Evolutionary conservation across 2,113 vertebrate species (phyloP), one percentile per base, ranked within the genome.

Genomic region (Lepus europaeus): DNA sequence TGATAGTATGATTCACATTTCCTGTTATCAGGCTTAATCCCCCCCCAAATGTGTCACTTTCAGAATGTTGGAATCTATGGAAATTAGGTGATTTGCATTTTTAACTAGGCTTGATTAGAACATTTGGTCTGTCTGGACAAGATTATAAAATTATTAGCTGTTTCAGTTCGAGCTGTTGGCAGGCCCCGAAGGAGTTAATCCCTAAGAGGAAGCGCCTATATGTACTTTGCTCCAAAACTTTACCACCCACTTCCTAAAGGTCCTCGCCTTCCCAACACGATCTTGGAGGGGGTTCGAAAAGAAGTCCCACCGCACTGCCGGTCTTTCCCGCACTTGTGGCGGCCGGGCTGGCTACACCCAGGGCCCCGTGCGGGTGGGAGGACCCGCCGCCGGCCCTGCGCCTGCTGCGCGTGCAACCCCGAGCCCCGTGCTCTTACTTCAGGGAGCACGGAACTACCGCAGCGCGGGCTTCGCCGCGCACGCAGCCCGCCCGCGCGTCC

Each of bases 221-320:
- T 95, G 97, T 97, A 98, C 97, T 98, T 98, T 98, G 94, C 92
- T 98, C 97, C 98, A 97, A 97, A 98, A 98, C 98, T 98, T 98
- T 98, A 98, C 98, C 98, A 98, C 97, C 98, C 98, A 98, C 98
- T 98, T 98, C 97, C 97, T 98, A 98, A 98, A 96, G 96, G 96
- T 96, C 96, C 97, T 97, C 96, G 97, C 97, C 98, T 97, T 98
- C 97, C 94, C 87, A 95, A 74, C 97, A 63, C 84, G 59, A 72
- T 70, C 78, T 96, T 72, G 31, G 19, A 16, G 14, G 72, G 23
- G 78, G 83, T 96, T 85, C 74, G 49, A 97, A 91, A 97, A 89
- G 69, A 56, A 97, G 88, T 95, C 95, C 96, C 95, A 1, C 85
- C 95, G 98, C 97, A 78, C 96, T 73, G 97, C 92, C 95, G 92